Percentiles rank a stretch among this genome's conserved stretches.
Conservation (phyloP, 2,797 vertebrate genomes). For the Champsocephalus gunnari region DNA sequence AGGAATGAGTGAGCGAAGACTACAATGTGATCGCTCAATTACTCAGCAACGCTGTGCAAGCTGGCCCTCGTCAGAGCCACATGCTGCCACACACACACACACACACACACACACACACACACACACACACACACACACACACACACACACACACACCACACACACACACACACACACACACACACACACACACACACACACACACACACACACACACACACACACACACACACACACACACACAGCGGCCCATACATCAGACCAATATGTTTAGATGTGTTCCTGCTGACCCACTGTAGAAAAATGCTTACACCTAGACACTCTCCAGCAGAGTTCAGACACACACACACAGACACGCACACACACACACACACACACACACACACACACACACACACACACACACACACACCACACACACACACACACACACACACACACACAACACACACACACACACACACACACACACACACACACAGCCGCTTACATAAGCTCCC, state of each 20-base stretch:
- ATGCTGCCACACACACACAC: conserved; percentile 45
- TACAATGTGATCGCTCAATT: conserved; percentile 75
- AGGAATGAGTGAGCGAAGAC: conserved; percentile 57
- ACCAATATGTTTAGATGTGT: conserved; percentile 47
- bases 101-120: not conserved
- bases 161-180: conserved; percentile 14
- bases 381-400: not conserved
- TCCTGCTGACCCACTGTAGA: conserved; percentile 55
- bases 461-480: conserved; percentile 4
- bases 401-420: conserved; percentile 21
- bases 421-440: not conserved
- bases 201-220: conserved; percentile 26
- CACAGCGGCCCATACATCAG: conserved; percentile 43
- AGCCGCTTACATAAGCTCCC: conserved; percentile 29
- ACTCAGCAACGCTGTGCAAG: conserved; percentile 67
- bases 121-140: conserved; percentile 5
- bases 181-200: conserved; percentile 33
- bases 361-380: conserved; percentile 16
- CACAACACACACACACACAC: conserved; percentile 14
- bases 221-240: not conserved
- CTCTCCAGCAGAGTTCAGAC: conserved; percentile 12
- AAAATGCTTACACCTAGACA: conserved; percentile 48
- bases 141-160: conserved; percentile 33
- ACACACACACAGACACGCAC: conserved; percentile 10
- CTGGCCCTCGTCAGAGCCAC: conserved; percentile 66